phyloP scores from a whole-genome alignment of 1,140 invertebrate genomes.

The Pissodes strobi region DNA sequence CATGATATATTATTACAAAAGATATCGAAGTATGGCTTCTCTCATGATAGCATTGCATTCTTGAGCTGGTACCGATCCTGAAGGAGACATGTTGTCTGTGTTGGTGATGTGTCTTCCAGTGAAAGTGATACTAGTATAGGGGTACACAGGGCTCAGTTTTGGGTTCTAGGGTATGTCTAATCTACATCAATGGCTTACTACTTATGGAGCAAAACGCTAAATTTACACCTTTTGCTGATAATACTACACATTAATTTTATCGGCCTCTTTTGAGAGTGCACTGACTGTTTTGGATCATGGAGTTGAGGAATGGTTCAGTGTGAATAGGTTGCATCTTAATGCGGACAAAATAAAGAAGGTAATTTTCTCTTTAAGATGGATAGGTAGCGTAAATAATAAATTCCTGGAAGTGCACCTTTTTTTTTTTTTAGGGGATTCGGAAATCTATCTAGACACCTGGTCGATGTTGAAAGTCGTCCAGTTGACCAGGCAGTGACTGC shows the following conservation, averaged over 20 bases:
- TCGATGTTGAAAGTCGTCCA: no score
- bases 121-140: no score
- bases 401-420: no score
- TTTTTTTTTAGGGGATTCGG: no score
- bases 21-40: neutral
- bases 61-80: neutral
- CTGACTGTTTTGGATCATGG: neutral
- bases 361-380: no score
- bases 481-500: no score
- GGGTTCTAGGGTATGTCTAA: neutral
- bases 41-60: neutral
- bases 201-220: neutral
- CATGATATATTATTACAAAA: neutral
- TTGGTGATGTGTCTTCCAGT: neutral
- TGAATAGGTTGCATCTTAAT: no score
- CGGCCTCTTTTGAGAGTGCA: neutral
- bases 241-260: neutral
- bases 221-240: slow-evolving; percentile 7
- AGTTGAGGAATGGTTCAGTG: no score
- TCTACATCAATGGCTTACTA: no score
- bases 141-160: no score
- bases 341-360: no score
- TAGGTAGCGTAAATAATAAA: neutral
- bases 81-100: slow-evolving; percentile 1
- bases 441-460: no score